Percentiles rank a stretch among this genome's conserved stretches.
phyloP scores from a whole-genome alignment of 2,113 vertebrate species.

The Erythrolamprus reginae region DNA sequence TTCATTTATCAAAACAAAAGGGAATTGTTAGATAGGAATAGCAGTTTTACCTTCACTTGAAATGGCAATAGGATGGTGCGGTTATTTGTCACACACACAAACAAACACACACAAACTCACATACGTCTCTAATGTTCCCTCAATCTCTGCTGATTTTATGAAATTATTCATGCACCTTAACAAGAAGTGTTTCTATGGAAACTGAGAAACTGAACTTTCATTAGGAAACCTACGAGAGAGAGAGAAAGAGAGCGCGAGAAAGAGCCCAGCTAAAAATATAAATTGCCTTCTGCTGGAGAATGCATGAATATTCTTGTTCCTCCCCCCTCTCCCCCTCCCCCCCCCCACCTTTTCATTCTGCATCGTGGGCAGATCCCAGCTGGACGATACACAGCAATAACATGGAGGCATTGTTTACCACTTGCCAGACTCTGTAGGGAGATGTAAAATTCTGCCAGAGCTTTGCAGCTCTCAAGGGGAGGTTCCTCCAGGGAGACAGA shows the following conservation, averaged over 20 bases:
- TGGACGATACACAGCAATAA: constrained; percentile 57
- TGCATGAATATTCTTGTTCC: constrained; percentile 56
- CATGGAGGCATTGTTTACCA: constrained; percentile 62
- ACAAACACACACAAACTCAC: background rate
- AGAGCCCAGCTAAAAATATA: constrained; percentile 73
- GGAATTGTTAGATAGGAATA: no score
- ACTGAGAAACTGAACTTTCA: constrained; percentile 66
- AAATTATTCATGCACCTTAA: constrained; percentile 66
- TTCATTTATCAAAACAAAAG: background rate
- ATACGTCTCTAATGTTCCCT: constrained; percentile 64
- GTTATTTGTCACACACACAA: constrained; percentile 20
- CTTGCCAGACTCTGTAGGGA: constrained; percentile 59
- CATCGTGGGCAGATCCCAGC: constrained; percentile 58
- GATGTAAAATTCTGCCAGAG: constrained; percentile 55
- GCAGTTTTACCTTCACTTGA: constrained; percentile 21
- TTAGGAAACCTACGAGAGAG: constrained; percentile 57
- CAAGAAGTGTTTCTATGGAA: constrained; percentile 73
- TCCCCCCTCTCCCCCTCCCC: background rate
- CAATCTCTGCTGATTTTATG: constrained; percentile 57
- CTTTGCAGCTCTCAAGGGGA: constrained; percentile 50
- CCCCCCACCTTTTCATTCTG: constrained; percentile 18
- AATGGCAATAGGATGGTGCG: constrained; percentile 42
- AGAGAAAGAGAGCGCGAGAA: constrained; percentile 36
- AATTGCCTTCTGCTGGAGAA: constrained; percentile 67
- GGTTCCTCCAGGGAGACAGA: constrained; percentile 54